A percentile compares a stretch with the other conserved stretches of the same genome.
Conservation (phyloP, 2,797 vertebrate genomes). For the Varecia variegata region DNA sequence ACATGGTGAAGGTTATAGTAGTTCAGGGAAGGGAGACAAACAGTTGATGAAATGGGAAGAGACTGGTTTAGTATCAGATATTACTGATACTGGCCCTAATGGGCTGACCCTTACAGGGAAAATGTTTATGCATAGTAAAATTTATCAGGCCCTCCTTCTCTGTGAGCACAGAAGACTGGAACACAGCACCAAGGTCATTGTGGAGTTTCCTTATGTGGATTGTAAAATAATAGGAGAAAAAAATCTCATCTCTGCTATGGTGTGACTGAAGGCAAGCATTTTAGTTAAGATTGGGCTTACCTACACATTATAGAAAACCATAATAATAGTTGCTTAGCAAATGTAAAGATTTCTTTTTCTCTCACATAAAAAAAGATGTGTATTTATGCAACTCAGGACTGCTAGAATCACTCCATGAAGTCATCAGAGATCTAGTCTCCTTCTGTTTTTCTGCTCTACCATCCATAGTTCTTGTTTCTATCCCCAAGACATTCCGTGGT, state of each 20-base stretch:
- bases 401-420: neutral
- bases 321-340: neutral
- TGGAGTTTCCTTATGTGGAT: neutral
- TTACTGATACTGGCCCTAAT: neutral
- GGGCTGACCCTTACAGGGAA: neutral
- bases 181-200: neutral
- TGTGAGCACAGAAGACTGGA: neutral
- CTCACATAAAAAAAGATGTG: neutral
- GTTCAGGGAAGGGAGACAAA: neutral
- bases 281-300: neutral
- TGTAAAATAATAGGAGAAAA: neutral
- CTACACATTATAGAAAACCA: neutral
- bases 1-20: neutral
- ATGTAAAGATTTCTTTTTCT: neutral
- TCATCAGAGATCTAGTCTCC: neutral
- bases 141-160: neutral
- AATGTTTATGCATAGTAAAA: neutral
- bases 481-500: neutral
- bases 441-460: neutral
- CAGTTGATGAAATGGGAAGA: conserved; percentile 1
- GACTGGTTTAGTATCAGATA: neutral
- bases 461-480: neutral
- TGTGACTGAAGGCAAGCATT: neutral
- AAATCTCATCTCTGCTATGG: neutral
- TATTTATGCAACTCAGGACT: neutral